Conservation (phyloP, 2,888 invertebrate species). For the Plusia festucae region DNA sequence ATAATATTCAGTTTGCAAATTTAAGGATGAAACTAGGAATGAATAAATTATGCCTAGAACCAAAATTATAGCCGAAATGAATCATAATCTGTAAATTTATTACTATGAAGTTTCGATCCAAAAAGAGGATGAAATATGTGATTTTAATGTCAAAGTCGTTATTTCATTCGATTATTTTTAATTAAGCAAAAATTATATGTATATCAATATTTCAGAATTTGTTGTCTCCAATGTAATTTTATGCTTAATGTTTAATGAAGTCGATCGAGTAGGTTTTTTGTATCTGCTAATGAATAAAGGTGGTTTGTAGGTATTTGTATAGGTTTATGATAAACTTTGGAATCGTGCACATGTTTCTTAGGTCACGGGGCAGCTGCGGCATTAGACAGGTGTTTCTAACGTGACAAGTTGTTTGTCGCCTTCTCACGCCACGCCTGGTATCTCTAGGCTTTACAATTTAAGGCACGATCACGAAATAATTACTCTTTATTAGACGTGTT, state of each 20-base stretch:
- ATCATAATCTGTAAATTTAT: slow-evolving; percentile 27
- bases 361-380: slow-evolving; percentile 75
- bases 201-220: slow-evolving; percentile 39
- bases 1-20: slow-evolving; percentile 48
- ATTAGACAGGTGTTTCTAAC: slow-evolving; percentile 86
- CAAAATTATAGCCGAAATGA: slow-evolving; percentile 22
- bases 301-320: slow-evolving; percentile 53
- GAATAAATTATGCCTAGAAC: slow-evolving; percentile 34
- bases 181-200: no score
- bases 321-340: slow-evolving; percentile 60
- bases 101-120: neutral
- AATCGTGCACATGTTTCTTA: slow-evolving; percentile 64
- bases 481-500: neutral
- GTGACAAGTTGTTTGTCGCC: slow-evolving; percentile 59
- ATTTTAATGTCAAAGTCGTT: slow-evolving; percentile 30
- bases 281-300: slow-evolving; percentile 63
- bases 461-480: slow-evolving; percentile 6
- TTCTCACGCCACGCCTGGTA: slow-evolving; percentile 29
- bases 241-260: slow-evolving; percentile 57
- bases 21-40: slow-evolving; percentile 43
- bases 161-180: slow-evolving; percentile 25
- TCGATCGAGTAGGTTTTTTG: slow-evolving; percentile 51
- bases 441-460: slow-evolving; percentile 12
- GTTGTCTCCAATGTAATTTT: slow-evolving; percentile 31
- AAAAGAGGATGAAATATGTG: slow-evolving; percentile 1